Evolutionary conservation across 2,113 vertebrate species (phyloP), one percentile per base, ranked within the genome.

Genomic region (Osmerus eperlanus): DNA sequence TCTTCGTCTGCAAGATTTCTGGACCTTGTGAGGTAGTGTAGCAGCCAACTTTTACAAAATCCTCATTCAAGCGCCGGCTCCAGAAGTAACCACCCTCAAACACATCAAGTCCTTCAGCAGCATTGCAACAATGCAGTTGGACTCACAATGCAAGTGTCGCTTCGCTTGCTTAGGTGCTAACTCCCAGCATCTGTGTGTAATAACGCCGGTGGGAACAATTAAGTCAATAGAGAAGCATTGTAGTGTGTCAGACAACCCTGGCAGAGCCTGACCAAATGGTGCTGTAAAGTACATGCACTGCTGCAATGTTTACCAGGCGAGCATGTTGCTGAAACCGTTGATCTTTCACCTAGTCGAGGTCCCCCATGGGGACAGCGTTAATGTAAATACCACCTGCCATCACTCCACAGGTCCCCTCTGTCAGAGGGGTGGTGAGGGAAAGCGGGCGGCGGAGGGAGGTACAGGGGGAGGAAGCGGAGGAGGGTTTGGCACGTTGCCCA

Each of bases 341-440:
- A 11, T 23, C 58, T 76, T 80, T 76, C 41, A 63, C 18, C 28
- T 16, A 60, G 28, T 75, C 80, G 3, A 71, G 60, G 58, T 78
- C 12, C 76, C 12, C 13, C 32, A 71, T 8, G 12, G 32, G 61
- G 29, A 23, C 18, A 60, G 18, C 21, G 3, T 53, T 70, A 79
- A 79, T 70, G 56, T 21, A 77, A 79, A 77, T 74, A 28, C 77
- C 77, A 81, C 59, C 72, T 81, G 72, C 70, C 32, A 63, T 36
- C 51, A 66, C 69, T 72, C 25, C 60, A 68, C 28, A 28, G 21
- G 58, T 60, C 47, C 58, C 62, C 71, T 54, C 65, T 67, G 68
- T 72, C 41, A 47, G 19, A 60, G 18, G 19, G 58, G 58, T 19
- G 52, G 69, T 70, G 28, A 75, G 51, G 59, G 15, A 11, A 56